Evolutionary conservation across 1,140 invertebrate species (phyloP), one percentile per base, ranked within the genome.

Genomic region (Drosophila triauraria): DNA sequence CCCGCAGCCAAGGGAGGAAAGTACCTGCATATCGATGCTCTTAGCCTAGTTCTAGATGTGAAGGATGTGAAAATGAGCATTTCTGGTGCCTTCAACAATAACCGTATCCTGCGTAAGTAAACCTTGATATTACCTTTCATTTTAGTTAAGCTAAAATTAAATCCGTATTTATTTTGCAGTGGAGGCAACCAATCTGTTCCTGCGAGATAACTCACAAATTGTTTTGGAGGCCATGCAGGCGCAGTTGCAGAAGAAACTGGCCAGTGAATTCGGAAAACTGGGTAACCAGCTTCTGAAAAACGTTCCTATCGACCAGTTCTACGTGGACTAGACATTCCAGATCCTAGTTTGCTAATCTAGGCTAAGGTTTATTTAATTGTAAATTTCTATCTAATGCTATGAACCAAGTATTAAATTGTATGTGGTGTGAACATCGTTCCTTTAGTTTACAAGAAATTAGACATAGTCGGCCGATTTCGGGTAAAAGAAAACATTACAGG

Each of bases 111-210:
- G 43, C 95, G 96, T 96, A 92, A 95, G 95, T 94, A 15, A 2
- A 2, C 15, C 9, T 8, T 13, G 3, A 23, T 8, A 23, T 50
- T 12, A 0, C 12, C 3, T 1, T 4, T 9, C 13, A 8, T 20
- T 48, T 1, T 32, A 2, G 32, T 0, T 35, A 12, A 0, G 0
- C 63, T 38, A 23, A 23, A n/a, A 15, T 43, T 13, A 3, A 20
- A 4, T 23, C 6, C n/a, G 0, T 23, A 17, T 56, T n/a, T 8
- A 47, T 30, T 82, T 75, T 68, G 61, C 62, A 96, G 96, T 94
- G 67, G 95, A 96, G 92, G 96, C 96, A 15, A 96, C 95, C 2
- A 96, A 96, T 90, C 92, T 96, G 32, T 96, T 96, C 80, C 93
- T 96, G 12, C 93, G 95, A 32, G 95, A 96, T 83, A 96, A 96